Conservation (phyloP, 2,113 vertebrate species). For the Austrofundulus limnaeus region DNA sequence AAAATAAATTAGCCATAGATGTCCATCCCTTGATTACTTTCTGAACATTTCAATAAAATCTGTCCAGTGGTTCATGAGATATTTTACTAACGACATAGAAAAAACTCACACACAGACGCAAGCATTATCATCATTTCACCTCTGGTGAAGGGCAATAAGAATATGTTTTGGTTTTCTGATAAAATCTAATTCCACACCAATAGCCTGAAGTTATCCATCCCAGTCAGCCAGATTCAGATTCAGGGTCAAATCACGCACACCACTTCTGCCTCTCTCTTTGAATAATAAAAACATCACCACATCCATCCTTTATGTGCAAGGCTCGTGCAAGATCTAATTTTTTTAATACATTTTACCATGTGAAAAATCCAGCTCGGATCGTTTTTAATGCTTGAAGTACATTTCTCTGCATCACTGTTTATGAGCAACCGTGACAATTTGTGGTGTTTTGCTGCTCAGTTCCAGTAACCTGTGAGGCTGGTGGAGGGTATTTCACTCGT, state of each 20-base stretch:
- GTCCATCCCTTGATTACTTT: too few species aligned
- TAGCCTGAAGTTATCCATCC: slow-evolving; percentile 4
- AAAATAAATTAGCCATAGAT: too few species aligned
- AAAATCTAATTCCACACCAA: neutral
- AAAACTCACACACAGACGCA: too few species aligned
- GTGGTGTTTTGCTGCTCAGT: slow-evolving; percentile 22
- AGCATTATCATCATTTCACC: too few species aligned
- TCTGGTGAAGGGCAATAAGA: too few species aligned
- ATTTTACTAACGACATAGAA: too few species aligned
- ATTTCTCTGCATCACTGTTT: neutral
- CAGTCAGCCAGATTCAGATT: slow-evolving; percentile 10
- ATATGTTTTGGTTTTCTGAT: too few species aligned
- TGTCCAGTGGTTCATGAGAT: too few species aligned
- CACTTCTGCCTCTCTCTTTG: slow-evolving; percentile 30
- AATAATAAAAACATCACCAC: slow-evolving; percentile 18
- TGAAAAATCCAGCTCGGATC: slow-evolving; percentile 33
- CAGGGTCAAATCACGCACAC: slow-evolving; percentile 38
- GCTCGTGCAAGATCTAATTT: slow-evolving; percentile 39
- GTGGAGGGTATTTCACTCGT: slow-evolving; percentile 3
- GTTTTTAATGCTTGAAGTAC: neutral
- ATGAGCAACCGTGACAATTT: slow-evolving; percentile 37
- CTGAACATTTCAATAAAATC: too few species aligned
- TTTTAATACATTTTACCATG: slow-evolving; percentile 14
- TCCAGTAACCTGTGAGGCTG: slow-evolving; percentile 27
- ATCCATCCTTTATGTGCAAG: slow-evolving; percentile 30